Base-by-base conservation (phyloP, 2,113 vertebrate genomes). In the Lamprologus lemairii region DNA sequence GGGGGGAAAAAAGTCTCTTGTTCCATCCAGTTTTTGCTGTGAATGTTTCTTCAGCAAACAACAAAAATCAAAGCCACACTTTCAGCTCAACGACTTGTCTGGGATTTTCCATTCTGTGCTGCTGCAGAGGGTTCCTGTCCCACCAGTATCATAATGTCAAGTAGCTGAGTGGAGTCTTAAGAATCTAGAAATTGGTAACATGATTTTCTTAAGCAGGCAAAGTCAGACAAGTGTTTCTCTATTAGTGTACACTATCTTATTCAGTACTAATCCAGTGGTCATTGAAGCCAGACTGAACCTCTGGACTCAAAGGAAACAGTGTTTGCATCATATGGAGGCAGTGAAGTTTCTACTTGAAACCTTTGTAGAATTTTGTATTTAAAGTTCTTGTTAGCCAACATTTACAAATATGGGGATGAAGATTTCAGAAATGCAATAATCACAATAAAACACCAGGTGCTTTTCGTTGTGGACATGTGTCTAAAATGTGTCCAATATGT, bases 1-100 rank as follows among this genome's bases (percentile, higher is more conserved):
- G 83, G 58, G 63, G 19, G 71, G 71, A 53, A 75, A 73, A 31
- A 51, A 49, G 21, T 31, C 12, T 63, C 51, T 19, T 4, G n/a
- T 83, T 87, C 81, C 65, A 26, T 45, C 57, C 28, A 85, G 33
- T 79, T 87, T 31, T 79, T 88, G 45, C 58, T 47, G 21, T 68
- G 73, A 58, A 73, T 85, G 81, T 91, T 89, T 84, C 81, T 84
- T 86, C 12, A 68, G 65, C 60, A 88, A 93, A 87, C 82, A 87
- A 51, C 45, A 21, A 80, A 82, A 89, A 89, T 83, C 49, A 90
- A 91, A 89, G 58, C 82, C 85, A 79, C 26, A n/a, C 37, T 85
- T 58, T 68, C 26, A 53, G 7, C n/a, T 84, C 83, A 71, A 78
- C 71, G 26, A 31, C 53, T 87, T 17, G 26, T 79, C 78, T 73